A percentile compares a stretch with the other conserved stretches of the same genome.
Evolutionary conservation across 2,113 vertebrate genomes (phyloP).

Genomic region (Alectura lathami): DNA sequence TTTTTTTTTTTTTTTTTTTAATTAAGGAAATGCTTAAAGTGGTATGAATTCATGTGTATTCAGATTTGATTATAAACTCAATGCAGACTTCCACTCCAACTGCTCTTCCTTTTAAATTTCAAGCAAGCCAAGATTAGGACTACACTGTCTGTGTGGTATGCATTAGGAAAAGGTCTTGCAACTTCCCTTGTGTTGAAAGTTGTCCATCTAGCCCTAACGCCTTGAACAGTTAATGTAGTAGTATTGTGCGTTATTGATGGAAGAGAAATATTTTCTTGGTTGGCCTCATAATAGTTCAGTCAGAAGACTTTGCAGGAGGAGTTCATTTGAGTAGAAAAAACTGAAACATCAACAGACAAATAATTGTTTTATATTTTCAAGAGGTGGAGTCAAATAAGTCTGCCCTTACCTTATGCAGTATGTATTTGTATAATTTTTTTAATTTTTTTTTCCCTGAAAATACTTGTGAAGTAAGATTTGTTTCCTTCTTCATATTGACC

Average conservation of each 20-base stretch:
- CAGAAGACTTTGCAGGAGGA: neutral
- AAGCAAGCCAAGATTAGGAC: neutral
- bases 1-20: neutral
- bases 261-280: neutral
- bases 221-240: neutral
- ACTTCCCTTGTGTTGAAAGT: neutral
- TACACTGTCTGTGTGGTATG: neutral
- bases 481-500: neutral
- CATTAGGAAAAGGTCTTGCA: neutral
- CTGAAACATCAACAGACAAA: neutral
- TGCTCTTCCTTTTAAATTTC: neutral
- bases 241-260: neutral
- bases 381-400: neutral
- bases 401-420: neutral
- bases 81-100: neutral
- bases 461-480: neutral
- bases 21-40: neutral
- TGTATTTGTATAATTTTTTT: neutral
- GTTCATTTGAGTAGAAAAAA: neutral
- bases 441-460: neutral
- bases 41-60: neutral
- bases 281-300: neutral
- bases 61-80: neutral
- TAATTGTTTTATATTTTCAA: neutral
- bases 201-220: neutral